Conservation (phyloP, 2,797 vertebrate species). For the Phoeniculus purpureus region DNA sequence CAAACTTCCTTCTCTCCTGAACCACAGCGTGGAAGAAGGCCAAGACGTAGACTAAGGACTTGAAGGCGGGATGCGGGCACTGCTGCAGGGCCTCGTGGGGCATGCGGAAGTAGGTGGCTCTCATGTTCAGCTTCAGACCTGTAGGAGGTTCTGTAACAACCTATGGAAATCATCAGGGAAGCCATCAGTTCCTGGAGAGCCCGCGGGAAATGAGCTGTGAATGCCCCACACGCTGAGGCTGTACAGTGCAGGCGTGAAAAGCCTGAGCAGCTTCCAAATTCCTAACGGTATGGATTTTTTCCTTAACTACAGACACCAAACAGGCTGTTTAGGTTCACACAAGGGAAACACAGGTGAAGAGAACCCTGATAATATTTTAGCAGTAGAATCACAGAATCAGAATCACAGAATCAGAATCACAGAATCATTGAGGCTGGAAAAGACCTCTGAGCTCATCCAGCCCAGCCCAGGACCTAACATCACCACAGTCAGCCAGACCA, state of each 20-base stretch:
- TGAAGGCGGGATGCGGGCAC: constrained; percentile 88
- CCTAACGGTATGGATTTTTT: background rate
- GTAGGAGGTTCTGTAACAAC: constrained; percentile 96
- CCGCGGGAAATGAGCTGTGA: background rate
- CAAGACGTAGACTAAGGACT: constrained; percentile 89
- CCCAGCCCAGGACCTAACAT: too few relatives aligned
- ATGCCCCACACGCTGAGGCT: background rate
- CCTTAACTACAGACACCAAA: too few relatives aligned
- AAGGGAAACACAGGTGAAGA: background rate
- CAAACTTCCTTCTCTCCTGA: constrained; percentile 95
- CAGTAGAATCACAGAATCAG: background rate
- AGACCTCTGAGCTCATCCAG: too few relatives aligned
- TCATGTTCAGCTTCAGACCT: constrained; percentile 94
- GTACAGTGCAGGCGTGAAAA: background rate
- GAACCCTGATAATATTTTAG: background rate
- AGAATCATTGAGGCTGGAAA: too few relatives aligned
- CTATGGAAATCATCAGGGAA: constrained; percentile 69
- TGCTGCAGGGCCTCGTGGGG: constrained; percentile 78
- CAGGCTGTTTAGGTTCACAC: background rate
- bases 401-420: too few relatives aligned
- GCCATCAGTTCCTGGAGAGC: background rate
- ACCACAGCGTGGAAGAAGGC: constrained; percentile 97
- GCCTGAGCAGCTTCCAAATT: background rate
- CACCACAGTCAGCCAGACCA: too few relatives aligned
- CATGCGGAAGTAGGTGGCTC: constrained; percentile 93